Conservation (phyloP, 2,888 invertebrate genomes). For the Leistus spinibarbis region DNA sequence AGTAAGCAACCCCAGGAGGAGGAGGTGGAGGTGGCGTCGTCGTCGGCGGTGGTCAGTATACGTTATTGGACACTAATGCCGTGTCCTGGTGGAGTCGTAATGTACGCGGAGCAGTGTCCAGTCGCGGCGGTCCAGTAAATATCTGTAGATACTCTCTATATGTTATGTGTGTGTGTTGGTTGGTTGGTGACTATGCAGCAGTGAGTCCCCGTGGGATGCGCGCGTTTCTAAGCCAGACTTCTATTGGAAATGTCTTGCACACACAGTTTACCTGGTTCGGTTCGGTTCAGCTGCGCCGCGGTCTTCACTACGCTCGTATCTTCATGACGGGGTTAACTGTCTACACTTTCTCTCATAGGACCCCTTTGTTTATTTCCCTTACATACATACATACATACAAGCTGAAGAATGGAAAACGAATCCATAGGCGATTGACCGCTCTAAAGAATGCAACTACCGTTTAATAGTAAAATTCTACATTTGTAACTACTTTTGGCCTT, state of each 20-base stretch:
- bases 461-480: too few relatives aligned
- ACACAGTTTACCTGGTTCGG: background rate
- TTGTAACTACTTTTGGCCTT: too few relatives aligned
- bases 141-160: background rate
- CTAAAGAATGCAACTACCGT: too few relatives aligned
- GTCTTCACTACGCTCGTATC: slow-evolving; percentile 7
- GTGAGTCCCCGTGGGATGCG: background rate
- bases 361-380: background rate
- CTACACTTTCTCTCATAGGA: slow-evolving; percentile 1
- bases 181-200: background rate
- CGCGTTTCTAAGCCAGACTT: slow-evolving; percentile 5
- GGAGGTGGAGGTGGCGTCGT: background rate
- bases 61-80: slow-evolving; percentile 16
- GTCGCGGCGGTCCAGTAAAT: background rate
- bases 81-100: background rate
- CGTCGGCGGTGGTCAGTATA: background rate
- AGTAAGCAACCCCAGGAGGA: background rate
- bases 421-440: too few relatives aligned
- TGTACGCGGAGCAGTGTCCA: slow-evolving; percentile 7
- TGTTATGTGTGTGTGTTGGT: background rate
- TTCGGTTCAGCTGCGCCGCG: background rate
- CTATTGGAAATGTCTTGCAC: slow-evolving; percentile 10
- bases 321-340: slow-evolving; percentile 10
- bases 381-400: background rate
- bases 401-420: too few relatives aligned